Evolutionary conservation across 2,797 vertebrate genomes (phyloP).

Genomic region (Sebastes nivosus): DNA sequence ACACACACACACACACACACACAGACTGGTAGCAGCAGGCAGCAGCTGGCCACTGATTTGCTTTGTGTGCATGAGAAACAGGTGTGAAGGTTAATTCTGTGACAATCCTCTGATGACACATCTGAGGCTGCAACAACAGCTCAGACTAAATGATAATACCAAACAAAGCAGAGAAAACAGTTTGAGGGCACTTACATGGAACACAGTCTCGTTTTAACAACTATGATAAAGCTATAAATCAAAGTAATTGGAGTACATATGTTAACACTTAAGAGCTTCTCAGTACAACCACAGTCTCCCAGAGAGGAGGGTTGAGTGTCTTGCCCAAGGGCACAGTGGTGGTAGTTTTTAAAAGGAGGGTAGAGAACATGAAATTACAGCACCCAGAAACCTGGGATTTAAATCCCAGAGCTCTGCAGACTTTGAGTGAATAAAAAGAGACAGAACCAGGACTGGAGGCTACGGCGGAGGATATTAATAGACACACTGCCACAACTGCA

Average conservation of each 20-base stretch:
- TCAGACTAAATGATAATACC: constrained; percentile 26
- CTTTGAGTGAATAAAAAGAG: constrained; percentile 55
- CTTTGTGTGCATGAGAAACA: constrained; percentile 46
- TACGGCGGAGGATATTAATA: constrained; percentile 68
- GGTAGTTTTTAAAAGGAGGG: constrained; percentile 39
- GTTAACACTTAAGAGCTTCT: neutral
- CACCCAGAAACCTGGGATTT: constrained; percentile 62
- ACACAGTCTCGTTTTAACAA: neutral
- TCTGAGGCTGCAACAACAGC: constrained; percentile 32
- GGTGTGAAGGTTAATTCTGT: constrained; percentile 51
- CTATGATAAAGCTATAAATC: neutral
- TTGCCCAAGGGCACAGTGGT: constrained; percentile 37
- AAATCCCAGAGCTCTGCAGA: constrained; percentile 58
- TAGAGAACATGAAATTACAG: constrained; percentile 66
- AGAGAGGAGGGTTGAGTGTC: neutral
- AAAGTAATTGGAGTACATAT: neutral
- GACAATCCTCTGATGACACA: constrained; percentile 54
- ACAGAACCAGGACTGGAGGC: constrained; percentile 68
- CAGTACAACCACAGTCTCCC: neutral
- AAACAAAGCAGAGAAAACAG: constrained; percentile 5
- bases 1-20: constrained; percentile 5
- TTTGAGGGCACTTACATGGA: neutral
- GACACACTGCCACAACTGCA: constrained; percentile 42
- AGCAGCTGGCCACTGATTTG: constrained; percentile 44
- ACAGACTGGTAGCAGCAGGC: constrained; percentile 11